Base-by-base conservation (phyloP, 2,888 invertebrate genomes). In the Furcula furcula region DNA sequence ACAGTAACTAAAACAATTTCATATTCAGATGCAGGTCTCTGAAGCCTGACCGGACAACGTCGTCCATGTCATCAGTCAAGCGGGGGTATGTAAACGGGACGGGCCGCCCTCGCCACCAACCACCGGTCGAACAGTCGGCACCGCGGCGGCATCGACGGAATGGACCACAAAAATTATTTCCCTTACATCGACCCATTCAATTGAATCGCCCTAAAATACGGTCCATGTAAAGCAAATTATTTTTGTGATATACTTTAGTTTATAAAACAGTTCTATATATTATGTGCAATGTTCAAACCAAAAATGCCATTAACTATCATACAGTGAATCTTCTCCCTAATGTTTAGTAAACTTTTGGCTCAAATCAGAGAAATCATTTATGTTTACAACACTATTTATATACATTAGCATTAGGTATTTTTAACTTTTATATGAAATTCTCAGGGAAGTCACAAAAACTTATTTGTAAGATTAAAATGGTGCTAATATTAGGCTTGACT, bases 211-310 rank as follows among this genome's bases (percentile, higher is more conserved):
- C 86, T 85, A 78, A 75, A 65, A 42, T 40, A 36, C 51, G 69
- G 69, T 76, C 78, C 76, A 72, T 77, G 74, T 76, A 73, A 66
- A 46, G 72, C 60, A 73, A 82, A 77, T 59, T 73, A 76, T 79
- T 71, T 83, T 81, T 83, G 80, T 76, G 54, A 59, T 50, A 48
- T 57, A 52, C 55, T 47, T 69, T 76, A 76, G 73, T 74, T 55
- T 65, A 68, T 71, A 67, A 73, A 71, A 63, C 82, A 81, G 80
- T 84, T 82, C 74, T 77, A 70, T 74, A 66, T 65, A 77, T 74
- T 75, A 83, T 78, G 88, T 88, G 88, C 88, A 88, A 88, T 88
- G 79, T 81, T 82, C 76, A 87, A 87, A 85, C 88, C 87, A 87
- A 88, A 88, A 85, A 87, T 68, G 79, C 81, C 85, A 83, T 76